Evolutionary conservation across 2,888 invertebrate genomes (phyloP), one percentile per base, ranked within the genome.

Genomic region (Harpagoxenus sublaevis): DNA sequence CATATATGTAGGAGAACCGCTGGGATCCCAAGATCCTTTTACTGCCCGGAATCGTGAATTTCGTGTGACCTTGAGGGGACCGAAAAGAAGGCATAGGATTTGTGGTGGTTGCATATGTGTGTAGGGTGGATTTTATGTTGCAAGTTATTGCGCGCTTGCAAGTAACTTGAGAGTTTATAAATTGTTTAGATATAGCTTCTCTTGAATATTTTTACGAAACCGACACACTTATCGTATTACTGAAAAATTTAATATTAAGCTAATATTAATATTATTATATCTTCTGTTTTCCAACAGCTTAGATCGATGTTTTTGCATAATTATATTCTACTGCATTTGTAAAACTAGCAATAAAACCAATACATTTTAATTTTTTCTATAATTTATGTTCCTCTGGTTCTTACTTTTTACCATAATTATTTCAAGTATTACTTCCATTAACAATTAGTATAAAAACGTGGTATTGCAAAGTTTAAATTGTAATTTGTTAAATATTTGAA

Each of bases 1-100:
- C 92, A 93, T 92, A 92, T 91, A 92, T 92, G 91, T 89, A 93
- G 83, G 87, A 92, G 89, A 86, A 70, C 79, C 84, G 74, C 66
- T 85, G 68, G 84, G 86, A 86, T 84, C 90, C 35, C 60, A 57
- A 75, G 87, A 87, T 87, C 86, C 87, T 88, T 88, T 84, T 86
- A 83, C 88, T 51, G 60, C 71, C 51, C 74, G 79, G 78, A 87
- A 85, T 89, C 70, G 87, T 85, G 90, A 89, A 87, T 90, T 90
- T 88, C 74, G 81, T 45, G 65, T 90, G 90, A 90, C 90, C 90
- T 90, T 88, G 89, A 68, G 68, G 78, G 84, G 65, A 77, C 77
- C 45, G 71, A 45, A 65, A 53, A 78, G 55, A 57, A 57, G 48
- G 48, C 45, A 79, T 79, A 45, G 23, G 75, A 68, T 82, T 81